Percentiles rank a stretch among this genome's conserved stretches.
Conservation (phyloP, 1,140 invertebrate species). For the Phocides pigmalion region DNA sequence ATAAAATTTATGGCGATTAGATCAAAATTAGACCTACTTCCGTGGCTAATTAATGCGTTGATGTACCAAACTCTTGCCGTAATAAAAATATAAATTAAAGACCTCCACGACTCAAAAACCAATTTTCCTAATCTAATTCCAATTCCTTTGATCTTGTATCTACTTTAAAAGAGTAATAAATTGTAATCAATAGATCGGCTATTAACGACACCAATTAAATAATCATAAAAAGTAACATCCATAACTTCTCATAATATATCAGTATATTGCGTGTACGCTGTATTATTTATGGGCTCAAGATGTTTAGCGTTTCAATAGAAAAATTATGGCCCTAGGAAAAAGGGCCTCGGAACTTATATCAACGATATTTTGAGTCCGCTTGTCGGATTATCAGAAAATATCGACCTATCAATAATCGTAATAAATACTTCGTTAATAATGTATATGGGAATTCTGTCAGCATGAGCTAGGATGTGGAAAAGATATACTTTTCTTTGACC, state of each 20-base stretch:
- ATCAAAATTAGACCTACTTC: background rate
- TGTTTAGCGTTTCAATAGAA: slow-evolving; percentile 45
- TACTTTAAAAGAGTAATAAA: slow-evolving; percentile 52
- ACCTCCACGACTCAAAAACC: background rate
- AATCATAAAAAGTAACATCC: slow-evolving; percentile 50
- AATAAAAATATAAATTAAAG: background rate
- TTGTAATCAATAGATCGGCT: slow-evolving; percentile 57
- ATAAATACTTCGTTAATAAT: slow-evolving; percentile 34
- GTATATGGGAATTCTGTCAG: slow-evolving; percentile 33
- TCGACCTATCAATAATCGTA: slow-evolving; percentile 37
- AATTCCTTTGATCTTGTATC: slow-evolving; percentile 20
- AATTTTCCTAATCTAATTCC: slow-evolving; percentile 21
- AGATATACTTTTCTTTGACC: slow-evolving; percentile 12
- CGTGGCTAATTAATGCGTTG: background rate
- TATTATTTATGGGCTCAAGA: slow-evolving; percentile 46
- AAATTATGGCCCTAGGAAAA: slow-evolving; percentile 43
- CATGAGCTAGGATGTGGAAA: slow-evolving; percentile 18
- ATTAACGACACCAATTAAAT: slow-evolving; percentile 66
- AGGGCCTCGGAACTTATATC: slow-evolving; percentile 25
- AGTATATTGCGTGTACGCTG: slow-evolving; percentile 39
- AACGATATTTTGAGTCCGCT: slow-evolving; percentile 44
- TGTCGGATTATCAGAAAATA: slow-evolving; percentile 45
- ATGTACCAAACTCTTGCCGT: no score
- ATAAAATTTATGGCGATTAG: background rate
- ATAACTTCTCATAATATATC: slow-evolving; percentile 51